Evolutionary conservation across 2,888 invertebrate species (phyloP).

Genomic region (Saturnia japonica): DNA sequence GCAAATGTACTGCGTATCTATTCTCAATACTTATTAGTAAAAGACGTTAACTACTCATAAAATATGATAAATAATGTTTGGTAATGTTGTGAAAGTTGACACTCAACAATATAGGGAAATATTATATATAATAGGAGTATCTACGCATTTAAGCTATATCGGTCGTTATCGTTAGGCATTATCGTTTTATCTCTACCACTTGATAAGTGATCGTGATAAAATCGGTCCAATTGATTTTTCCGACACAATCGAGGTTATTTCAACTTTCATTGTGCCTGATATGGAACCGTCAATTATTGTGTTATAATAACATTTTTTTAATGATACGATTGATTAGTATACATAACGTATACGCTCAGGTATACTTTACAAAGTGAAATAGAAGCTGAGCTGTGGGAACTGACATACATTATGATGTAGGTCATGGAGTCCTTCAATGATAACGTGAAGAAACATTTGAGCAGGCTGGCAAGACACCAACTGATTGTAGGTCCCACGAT

Average conservation of each 20-base stretch:
- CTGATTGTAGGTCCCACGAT: too few relatives aligned
- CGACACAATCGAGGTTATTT: constrained; percentile 43
- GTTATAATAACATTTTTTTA: background rate
- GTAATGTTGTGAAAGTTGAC: background rate
- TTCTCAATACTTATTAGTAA: background rate
- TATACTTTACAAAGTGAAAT: background rate
- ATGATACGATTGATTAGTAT: background rate
- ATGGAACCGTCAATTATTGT: constrained; percentile 6
- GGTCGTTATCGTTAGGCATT: constrained; percentile 44
- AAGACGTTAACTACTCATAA: background rate
- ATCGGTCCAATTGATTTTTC: constrained; percentile 75
- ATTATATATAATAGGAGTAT: constrained; percentile 19
- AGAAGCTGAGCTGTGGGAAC: too few relatives aligned
- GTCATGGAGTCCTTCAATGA: too few relatives aligned
- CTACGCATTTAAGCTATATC: constrained; percentile 35
- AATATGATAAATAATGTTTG: background rate
- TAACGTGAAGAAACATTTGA: too few relatives aligned
- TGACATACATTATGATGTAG: too few relatives aligned
- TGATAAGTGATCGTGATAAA: constrained; percentile 67
- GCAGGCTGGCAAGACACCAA: too few relatives aligned
- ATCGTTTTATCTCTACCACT: constrained; percentile 54
- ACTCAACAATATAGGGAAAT: background rate
- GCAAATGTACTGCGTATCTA: too few relatives aligned
- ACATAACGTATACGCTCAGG: background rate
- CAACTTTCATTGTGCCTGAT: constrained; percentile 11